Base-by-base conservation (phyloP, 2,888 invertebrate species). In the Nomada goodeniana region DNA sequence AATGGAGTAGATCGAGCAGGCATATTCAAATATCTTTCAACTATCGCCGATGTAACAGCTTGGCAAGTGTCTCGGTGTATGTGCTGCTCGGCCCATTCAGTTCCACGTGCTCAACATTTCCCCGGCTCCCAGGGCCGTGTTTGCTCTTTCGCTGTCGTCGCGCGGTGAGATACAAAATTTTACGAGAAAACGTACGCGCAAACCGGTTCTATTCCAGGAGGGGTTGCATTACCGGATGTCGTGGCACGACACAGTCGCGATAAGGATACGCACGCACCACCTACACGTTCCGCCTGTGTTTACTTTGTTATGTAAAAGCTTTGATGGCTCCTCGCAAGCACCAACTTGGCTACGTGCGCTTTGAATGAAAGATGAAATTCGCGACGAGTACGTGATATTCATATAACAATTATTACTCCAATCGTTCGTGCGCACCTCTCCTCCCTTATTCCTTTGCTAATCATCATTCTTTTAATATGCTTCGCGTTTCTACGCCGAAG, bases 141-240 rank as follows among this genome's bases (percentile, higher is more conserved):
- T 84, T 69, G 77, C 70, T 61, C 65, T 77, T 44, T 71, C 26
- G 76, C 83, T 79, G 83, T 85, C 86, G 79, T 65, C 86, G 76
- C 69, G 36, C 44, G 63, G 70, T 36, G 76, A 82, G 81, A 83
- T 82, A 76, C 80, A 73, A 76, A 86, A 86, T 86, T 86, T 86
- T 86, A 86, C 71, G 86, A 83, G 86, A 80, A 61, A 76, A 82
- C 72, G 85, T 85, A 75, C 80, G 52, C 70, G 53, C 61, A 59
- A 9, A 15, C 76, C 18, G 71, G 59, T 64, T 57, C 78, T 63
- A 59, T 61, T 67, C 65, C 69, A 80, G 65, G 59, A 75, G 75
- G 68, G 80, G 74, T 82, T 71, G 63, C 75, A 75, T 80, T 68
- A 69, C 80, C 74, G 80, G 82, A 80, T 80, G 80, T 82, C 82